phyloP scores from a whole-genome alignment of 2,888 invertebrate genomes.

The Lucinisca nassula region DNA sequence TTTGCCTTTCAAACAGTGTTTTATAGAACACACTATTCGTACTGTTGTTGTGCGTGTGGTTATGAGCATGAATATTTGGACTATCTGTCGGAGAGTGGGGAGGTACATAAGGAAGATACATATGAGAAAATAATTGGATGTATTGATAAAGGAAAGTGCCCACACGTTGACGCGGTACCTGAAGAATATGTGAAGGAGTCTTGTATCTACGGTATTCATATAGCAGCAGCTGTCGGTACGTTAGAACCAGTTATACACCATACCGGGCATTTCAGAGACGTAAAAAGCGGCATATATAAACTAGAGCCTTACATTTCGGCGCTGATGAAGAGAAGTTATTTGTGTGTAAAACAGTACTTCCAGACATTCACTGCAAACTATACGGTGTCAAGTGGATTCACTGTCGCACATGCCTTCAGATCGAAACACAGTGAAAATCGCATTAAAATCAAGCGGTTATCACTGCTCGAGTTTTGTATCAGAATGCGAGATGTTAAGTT shows the following conservation, averaged over 20 bases:
- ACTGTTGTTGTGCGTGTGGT: too few species aligned
- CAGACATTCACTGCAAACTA: not conserved
- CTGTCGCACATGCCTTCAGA: not conserved
- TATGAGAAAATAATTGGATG: not conserved
- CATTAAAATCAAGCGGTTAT: not conserved
- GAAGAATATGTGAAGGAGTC: not conserved
- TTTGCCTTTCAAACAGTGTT: too few species aligned
- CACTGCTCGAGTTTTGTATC: not conserved
- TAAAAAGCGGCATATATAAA: not conserved
- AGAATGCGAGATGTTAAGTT: not conserved
- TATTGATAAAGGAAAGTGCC: not conserved
- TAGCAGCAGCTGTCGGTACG: not conserved
- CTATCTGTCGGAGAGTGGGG: not conserved
- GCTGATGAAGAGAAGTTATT: not conserved
- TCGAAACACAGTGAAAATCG: not conserved
- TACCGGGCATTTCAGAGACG: not conserved
- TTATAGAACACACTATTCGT: too few species aligned
- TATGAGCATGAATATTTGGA: too few species aligned
- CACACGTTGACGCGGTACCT: not conserved
- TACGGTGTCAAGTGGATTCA: not conserved
- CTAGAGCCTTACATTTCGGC: not conserved
- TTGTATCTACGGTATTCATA: not conserved
- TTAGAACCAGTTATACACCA: not conserved
- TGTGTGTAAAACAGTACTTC: not conserved
- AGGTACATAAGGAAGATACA: not conserved